These are phyloP conservation scores for Pristionchus japonicus DNA, from an alignment of 2,888 invertebrate species.

Conservation along the genomic window DNA sequence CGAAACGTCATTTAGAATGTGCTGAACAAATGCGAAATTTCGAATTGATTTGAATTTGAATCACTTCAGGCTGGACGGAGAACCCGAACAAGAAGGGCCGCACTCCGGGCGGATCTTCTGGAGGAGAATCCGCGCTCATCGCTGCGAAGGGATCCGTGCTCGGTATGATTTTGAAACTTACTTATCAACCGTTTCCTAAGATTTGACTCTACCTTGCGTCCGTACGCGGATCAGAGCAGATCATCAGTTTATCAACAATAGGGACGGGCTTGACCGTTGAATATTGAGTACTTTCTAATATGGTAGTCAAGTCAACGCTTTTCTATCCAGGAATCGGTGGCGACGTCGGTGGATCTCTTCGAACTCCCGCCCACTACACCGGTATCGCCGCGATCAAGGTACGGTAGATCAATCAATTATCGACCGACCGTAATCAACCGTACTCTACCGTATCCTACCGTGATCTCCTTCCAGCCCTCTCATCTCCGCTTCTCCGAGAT, in stretches of 20 bases:
- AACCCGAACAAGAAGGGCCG: conserved; percentile 49
- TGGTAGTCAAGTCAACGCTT: not conserved
- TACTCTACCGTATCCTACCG: too few relatives aligned
- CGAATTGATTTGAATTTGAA: too few relatives aligned
- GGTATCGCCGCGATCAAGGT: conserved; percentile 76
- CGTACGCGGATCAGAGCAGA: too few relatives aligned
- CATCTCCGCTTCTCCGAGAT: conserved; percentile 63
- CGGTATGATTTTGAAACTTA: not conserved
- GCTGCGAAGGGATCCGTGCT: conserved; percentile 60
- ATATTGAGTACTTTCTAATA: not conserved
- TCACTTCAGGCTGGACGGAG: conserved; percentile 43
- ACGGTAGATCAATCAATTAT: not conserved
- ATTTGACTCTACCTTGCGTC: too few relatives aligned
- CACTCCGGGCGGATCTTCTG: conserved; percentile 76
- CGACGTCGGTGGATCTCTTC: conserved; percentile 78
- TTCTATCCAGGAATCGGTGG: conserved; percentile 73
- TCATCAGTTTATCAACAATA: too few relatives aligned
- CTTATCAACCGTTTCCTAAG: not conserved
- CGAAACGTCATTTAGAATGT: too few relatives aligned
- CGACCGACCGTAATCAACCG: too few relatives aligned
- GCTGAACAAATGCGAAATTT: too few relatives aligned
- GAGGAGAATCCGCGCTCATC: conserved; percentile 77
- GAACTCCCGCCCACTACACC: conserved; percentile 77
- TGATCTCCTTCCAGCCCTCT: not conserved
- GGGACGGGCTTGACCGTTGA: too few relatives aligned